Conservation (phyloP, 2,888 invertebrate genomes). For the Gnatocerus cornutus region DNA sequence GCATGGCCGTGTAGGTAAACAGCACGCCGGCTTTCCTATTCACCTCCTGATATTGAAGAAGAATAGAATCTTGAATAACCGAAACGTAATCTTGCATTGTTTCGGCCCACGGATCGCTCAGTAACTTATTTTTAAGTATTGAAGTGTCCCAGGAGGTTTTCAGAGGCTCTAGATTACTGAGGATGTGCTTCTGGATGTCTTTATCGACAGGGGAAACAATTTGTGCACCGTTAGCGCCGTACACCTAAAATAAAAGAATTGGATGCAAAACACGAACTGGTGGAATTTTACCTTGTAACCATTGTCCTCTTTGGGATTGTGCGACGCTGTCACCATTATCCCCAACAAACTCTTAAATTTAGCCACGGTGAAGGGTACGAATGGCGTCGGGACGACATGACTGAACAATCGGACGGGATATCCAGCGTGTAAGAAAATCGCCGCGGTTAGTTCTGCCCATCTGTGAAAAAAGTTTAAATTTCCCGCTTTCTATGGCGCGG, state of each 20-base stretch:
- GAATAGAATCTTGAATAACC: slow-evolving; percentile 74
- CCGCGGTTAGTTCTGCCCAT: slow-evolving; percentile 91
- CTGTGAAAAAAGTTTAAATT: slow-evolving; percentile 71
- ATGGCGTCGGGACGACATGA: slow-evolving; percentile 91
- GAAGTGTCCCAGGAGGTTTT: slow-evolving; percentile 85
- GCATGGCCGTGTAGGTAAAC: slow-evolving; percentile 97
- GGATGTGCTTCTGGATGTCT: slow-evolving; percentile 86
- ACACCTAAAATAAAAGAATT: slow-evolving; percentile 77
- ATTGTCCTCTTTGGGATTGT: slow-evolving; percentile 97
- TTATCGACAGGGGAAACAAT: slow-evolving; percentile 94
- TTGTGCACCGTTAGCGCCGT: slow-evolving; percentile 96
- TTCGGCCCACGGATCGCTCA: slow-evolving; percentile 81
- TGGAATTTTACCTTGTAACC: slow-evolving; percentile 96
- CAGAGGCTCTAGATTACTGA: slow-evolving; percentile 84
- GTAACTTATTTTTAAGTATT: slow-evolving; percentile 71
- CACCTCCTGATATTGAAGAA: slow-evolving; percentile 73
- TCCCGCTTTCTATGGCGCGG: no score
- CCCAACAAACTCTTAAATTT: slow-evolving; percentile 87
- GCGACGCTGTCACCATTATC: slow-evolving; percentile 99
- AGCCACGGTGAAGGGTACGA: slow-evolving; percentile 90
- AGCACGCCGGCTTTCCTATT: slow-evolving; percentile 74
- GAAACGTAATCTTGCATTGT: slow-evolving; percentile 81
- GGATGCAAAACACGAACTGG: no score
- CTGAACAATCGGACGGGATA: slow-evolving; percentile 84
- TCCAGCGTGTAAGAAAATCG: slow-evolving; percentile 84